Evolutionary conservation across 2,113 vertebrate species (phyloP).

Genomic region (Petromus typicus): DNA sequence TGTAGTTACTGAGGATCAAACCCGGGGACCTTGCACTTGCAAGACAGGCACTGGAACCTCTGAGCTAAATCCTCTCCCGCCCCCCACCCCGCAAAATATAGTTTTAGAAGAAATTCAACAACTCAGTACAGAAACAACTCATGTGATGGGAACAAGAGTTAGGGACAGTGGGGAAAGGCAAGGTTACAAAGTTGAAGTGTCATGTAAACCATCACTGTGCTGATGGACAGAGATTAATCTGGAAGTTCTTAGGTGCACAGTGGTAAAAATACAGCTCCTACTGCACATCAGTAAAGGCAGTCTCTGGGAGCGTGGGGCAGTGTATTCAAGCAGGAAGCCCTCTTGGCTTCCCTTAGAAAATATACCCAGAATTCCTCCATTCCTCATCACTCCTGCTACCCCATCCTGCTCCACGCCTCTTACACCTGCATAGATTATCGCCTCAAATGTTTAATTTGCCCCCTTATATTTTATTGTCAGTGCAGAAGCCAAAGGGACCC

Average conservation of each 20-base stretch:
- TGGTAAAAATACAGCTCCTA: background rate
- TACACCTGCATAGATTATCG: background rate
- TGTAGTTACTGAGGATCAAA: no score
- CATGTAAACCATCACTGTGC: background rate
- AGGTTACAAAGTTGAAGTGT: background rate
- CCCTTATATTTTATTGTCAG: background rate
- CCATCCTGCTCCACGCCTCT: background rate
- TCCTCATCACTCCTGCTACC: background rate
- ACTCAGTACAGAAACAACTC: background rate
- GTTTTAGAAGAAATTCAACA: constrained; percentile 14
- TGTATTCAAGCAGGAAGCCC: background rate
- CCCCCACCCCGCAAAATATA: no score
- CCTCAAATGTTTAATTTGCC: background rate
- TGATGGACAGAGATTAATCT: background rate
- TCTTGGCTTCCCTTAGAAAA: background rate
- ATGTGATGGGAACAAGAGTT: background rate
- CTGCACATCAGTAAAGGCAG: background rate
- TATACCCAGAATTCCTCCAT: background rate
- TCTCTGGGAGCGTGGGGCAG: background rate
- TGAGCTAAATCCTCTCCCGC: no score
- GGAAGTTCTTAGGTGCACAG: background rate
- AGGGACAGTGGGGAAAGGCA: accelerated
- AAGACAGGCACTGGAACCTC: no score
- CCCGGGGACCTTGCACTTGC: no score
- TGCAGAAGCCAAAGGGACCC: background rate